Base-by-base conservation (phyloP, 2,113 vertebrate species). In the Callospermophilus lateralis region DNA sequence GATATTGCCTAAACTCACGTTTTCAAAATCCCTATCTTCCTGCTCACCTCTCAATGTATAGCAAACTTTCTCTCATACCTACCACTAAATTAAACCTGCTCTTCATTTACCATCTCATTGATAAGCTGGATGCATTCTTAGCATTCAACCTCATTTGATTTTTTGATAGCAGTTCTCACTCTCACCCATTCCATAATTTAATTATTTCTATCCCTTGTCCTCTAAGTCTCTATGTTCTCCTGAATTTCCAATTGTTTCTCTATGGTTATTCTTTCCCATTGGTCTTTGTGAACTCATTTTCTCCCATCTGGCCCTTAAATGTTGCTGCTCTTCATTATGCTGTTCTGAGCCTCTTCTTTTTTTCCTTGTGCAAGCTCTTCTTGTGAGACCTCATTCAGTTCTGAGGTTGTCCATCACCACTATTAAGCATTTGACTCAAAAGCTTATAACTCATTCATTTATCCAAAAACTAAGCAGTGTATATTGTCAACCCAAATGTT, bases 201-300 rank as follows among this genome's bases (percentile, higher is more conserved):
- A 97, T 92, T 4, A 78, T 68, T 63, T 83, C 37, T 89, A 32
- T 61, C 4, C n/a, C 9, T 83, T 83, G 42, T 11, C 19, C 91
- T 72, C 61, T n/a, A 93, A 87, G 17, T 86, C 12, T 95, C 58
- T 86, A 19, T 89, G 4, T 93, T 96, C 48, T 84, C 17, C 70
- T 73, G 3, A 24, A 92, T 89, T 77, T 34, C 51, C 30, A 48
- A 32, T 53, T 88, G 6, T 55, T 11, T 37, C 6, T 68, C 42
- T 83, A 28, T 94, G 15, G 15, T 67, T 28, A 73, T 42, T 86
- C 28, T 95, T 81, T 79, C 4, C 34, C 7, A 83, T 6, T 51
- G 53, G 53, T 67, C 7, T 84, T 89, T 12, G 22, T 65, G n/a
- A 88, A 13, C 2, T 22, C 12, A 48, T 76, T 19, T 74, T 48